Percentiles rank a stretch among this genome's conserved stretches.
These are phyloP conservation scores for Hydractinia echinata DNA, from an alignment of 30 jellyfish, hydroid and myxozoan species.

Conservation along the genomic window DNA sequence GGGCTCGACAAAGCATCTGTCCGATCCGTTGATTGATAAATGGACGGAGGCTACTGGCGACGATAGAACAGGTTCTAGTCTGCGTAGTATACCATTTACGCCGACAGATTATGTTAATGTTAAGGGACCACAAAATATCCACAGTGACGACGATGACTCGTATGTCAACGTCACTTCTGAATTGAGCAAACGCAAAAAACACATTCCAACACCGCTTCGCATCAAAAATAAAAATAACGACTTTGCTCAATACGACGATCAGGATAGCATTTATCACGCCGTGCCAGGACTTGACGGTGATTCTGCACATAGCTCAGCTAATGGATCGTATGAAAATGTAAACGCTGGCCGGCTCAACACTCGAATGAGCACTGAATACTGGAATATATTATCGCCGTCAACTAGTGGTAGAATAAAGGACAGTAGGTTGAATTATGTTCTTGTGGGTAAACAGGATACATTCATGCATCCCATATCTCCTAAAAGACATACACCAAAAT, in stretches of 20 bases:
- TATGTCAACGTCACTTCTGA: slow-evolving; percentile 62
- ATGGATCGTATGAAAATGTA: slow-evolving; percentile 75
- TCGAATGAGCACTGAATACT: slow-evolving; percentile 44
- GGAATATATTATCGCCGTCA: slow-evolving; percentile 61
- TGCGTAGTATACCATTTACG: not conserved
- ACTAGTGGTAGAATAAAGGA: not conserved
- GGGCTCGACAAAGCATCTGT: slow-evolving; percentile 60
- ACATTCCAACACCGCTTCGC: slow-evolving; percentile 64
- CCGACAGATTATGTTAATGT: slow-evolving; percentile 14
- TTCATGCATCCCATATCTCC: slow-evolving; percentile 21
- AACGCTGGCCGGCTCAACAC: slow-evolving; percentile 25
- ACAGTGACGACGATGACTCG: slow-evolving; percentile 36
- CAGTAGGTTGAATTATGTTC: slow-evolving; percentile 29
- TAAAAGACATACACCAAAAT: slow-evolving; percentile 17
- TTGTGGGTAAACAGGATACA: slow-evolving; percentile 44
- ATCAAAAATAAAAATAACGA: slow-evolving; percentile 34
- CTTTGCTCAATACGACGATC: slow-evolving; percentile 71
- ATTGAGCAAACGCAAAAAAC: slow-evolving; percentile 34
- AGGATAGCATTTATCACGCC: slow-evolving; percentile 73
- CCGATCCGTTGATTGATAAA: slow-evolving; percentile 67
- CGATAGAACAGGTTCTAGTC: slow-evolving; percentile 23
- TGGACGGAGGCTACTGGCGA: slow-evolving; percentile 38
- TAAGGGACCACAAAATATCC: slow-evolving; percentile 5
- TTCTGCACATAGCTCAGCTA: slow-evolving; percentile 46
- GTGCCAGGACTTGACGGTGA: slow-evolving; percentile 55